Evolutionary conservation across 2,113 vertebrate genomes (phyloP).

Genomic region (Cephalopholis sonnerati): DNA sequence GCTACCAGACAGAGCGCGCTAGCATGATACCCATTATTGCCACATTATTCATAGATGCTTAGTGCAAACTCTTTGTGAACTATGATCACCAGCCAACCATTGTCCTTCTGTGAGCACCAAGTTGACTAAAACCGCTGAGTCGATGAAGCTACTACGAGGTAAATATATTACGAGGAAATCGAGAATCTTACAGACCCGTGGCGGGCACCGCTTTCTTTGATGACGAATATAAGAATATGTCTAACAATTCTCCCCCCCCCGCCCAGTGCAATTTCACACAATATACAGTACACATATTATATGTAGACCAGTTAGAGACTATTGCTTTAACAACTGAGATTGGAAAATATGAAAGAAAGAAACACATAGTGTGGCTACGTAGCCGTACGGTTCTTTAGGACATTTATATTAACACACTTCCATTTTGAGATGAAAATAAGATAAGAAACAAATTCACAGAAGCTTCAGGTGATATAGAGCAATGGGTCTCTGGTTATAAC

Average conservation of each 20-base stretch:
- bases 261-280: constrained; percentile 77
- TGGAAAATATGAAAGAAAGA: constrained; percentile 65
- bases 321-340: constrained; percentile 73
- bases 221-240: constrained; percentile 72
- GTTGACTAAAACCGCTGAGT: constrained; percentile 58
- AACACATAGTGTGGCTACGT: constrained; percentile 52
- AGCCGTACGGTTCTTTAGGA: constrained; percentile 64
- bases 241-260: constrained; percentile 39
- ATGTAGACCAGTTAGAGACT: constrained; percentile 76
- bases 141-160: constrained; percentile 74
- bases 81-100: constrained; percentile 57
- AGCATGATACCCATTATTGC: constrained; percentile 67
- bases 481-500: constrained; percentile 74
- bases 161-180: constrained; percentile 70
- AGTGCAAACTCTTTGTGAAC: constrained; percentile 76
- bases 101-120: constrained; percentile 63
- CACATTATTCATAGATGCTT: constrained; percentile 60
- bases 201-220: constrained; percentile 50
- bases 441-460: constrained; percentile 78
- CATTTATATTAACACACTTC: constrained; percentile 72
- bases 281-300: constrained; percentile 80
- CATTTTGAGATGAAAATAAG: constrained; percentile 74
- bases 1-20: constrained; percentile 36
- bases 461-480: constrained; percentile 79
- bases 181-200: constrained; percentile 44